Evolutionary conservation across 2,888 invertebrate species (phyloP), one percentile per base, ranked within the genome.

Genomic region (Argyresthia albistria): DNA sequence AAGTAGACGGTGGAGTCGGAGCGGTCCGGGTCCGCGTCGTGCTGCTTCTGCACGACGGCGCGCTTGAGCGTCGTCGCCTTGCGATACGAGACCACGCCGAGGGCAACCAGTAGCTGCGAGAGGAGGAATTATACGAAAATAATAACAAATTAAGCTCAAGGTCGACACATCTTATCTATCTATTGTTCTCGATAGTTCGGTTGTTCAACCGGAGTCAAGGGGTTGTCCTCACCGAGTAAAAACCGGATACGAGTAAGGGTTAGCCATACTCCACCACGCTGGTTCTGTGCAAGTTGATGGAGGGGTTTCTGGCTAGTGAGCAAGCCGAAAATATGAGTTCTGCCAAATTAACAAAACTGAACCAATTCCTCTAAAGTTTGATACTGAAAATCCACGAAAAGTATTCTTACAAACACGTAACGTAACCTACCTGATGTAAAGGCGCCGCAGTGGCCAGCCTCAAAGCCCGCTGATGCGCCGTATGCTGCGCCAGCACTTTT

Each of bases 1-100:
- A 97, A 97, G 83, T 96, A 97, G n/a, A 97, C 97, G 49, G 97
- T 97, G 9, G 97, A 97, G 80, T 97, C 97, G 4, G 97, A 97
- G 49, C 94, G 94, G 70, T 97, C 97, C 46, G 93, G 96, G 71
- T 94, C 94, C 43, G 94, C 92, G 55, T 95, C 94, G 65, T 90
- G 88, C 79, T 95, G 94, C 64, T 94, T 93, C 71, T 93, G 93
- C 47, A 93, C 91, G 39, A 84, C 83, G 1, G 90, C 89, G 54
- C 95, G 90, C 73, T 95, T 95, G 62, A 96, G 77, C 53, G 94
- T 93, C 57, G 95, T 95, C 0, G 96, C 96, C 86, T 97, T 97
- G 65, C 96, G 91, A 79, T 97, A 97, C 60, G 95, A 94, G 42
- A 97, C 95, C 6, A 96, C 95, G 16, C 97, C 95, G 54, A 97